Percentiles rank a stretch among this genome's conserved stretches.
Evolutionary conservation across 1,140 invertebrate species (phyloP).

Genomic region (Calephelis nemesis): DNA sequence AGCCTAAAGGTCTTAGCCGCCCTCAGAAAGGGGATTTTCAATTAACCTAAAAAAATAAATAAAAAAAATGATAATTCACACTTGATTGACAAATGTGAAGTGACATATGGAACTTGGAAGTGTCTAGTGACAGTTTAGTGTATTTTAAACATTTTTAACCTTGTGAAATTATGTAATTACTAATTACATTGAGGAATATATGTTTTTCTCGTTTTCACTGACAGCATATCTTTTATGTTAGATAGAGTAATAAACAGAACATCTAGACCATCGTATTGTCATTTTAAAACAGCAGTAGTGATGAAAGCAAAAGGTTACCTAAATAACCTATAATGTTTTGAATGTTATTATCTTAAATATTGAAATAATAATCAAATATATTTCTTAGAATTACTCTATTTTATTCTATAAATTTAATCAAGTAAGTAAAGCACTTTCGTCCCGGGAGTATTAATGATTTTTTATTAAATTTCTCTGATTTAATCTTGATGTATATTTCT

Average conservation of each 20-base stretch:
- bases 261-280: background rate
- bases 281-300: background rate
- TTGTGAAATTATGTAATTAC: constrained; percentile 13
- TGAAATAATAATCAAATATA: constrained; percentile 15
- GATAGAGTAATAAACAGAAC: background rate
- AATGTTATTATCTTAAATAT: background rate
- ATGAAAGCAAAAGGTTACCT: constrained; percentile 21
- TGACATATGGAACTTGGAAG: too few relatives aligned
- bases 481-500: background rate
- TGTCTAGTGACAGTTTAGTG: too few relatives aligned
- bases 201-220: background rate
- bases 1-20: too few relatives aligned
- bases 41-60: too few relatives aligned
- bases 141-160: too few relatives aligned
- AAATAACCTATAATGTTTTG: constrained; percentile 28
- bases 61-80: too few relatives aligned
- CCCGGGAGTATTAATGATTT: background rate
- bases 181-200: background rate
- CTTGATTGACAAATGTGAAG: too few relatives aligned
- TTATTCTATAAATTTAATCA: background rate
- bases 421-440: background rate
- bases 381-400: background rate
- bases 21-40: too few relatives aligned
- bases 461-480: background rate
- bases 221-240: background rate